Percentiles rank a stretch among this genome's conserved stretches.
These are phyloP conservation scores for Guaruba guarouba DNA, from an alignment of 2,113 vertebrate species.

Conservation along the genomic window DNA sequence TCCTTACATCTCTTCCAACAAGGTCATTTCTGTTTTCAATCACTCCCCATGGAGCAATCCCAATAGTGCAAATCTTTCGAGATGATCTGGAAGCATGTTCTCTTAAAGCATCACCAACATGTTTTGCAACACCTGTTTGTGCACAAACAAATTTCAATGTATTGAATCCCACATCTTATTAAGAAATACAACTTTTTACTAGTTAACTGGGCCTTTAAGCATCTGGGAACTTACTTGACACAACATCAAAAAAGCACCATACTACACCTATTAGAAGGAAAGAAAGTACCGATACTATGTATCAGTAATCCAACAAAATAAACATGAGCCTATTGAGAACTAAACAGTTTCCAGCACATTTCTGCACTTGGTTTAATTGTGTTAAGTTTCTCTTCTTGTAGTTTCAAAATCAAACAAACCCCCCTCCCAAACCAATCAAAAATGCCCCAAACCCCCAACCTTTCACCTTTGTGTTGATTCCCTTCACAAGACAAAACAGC, in stretches of 20 bases:
- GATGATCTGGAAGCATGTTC: conserved; percentile 95
- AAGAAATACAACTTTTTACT: neutral
- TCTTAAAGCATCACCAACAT: conserved; percentile 96
- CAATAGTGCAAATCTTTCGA: conserved; percentile 97
- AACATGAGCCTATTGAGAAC: neutral
- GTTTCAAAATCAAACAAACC: neutral
- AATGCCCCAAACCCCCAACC: fast-evolving
- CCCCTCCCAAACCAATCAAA: neutral
- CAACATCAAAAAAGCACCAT: neutral
- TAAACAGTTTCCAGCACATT: neutral
- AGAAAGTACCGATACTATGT: neutral
- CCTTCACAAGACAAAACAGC: neutral
- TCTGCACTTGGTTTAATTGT: neutral
- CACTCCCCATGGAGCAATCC: conserved; percentile 96
- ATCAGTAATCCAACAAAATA: neutral
- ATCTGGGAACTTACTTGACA: neutral
- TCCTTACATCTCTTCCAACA: conserved; percentile 95
- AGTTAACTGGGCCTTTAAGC: neutral
- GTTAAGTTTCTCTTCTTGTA: neutral
- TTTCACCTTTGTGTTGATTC: neutral
- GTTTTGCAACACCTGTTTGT: conserved; percentile 92
- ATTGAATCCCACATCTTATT: neutral
- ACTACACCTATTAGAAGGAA: neutral
- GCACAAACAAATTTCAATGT: neutral
- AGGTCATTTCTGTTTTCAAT: conserved; percentile 98